Conservation (phyloP, 2,888 invertebrate species). For the Meganola albula region DNA sequence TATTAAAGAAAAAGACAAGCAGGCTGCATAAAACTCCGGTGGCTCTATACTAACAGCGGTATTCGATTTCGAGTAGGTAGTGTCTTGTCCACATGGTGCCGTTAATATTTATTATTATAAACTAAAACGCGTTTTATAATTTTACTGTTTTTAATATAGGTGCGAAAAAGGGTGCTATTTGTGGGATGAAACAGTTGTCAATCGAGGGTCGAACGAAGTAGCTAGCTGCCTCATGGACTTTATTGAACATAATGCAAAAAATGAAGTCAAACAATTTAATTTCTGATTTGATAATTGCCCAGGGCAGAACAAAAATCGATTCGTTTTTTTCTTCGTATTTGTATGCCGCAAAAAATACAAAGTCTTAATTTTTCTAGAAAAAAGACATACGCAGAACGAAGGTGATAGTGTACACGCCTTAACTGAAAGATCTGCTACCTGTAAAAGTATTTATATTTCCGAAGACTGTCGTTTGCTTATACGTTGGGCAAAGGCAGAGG, state of each 20-base stretch:
- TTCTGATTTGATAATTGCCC: slow-evolving; percentile 10
- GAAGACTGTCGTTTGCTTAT: slow-evolving; percentile 3
- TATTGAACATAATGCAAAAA: slow-evolving; percentile 6
- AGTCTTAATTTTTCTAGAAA: slow-evolving; percentile 9
- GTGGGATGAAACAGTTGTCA: slow-evolving; percentile 17
- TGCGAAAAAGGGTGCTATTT: slow-evolving; percentile 15
- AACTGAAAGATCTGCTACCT: slow-evolving; percentile 1
- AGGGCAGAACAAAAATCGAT: slow-evolving; percentile 5
- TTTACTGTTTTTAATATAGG: slow-evolving; percentile 17
- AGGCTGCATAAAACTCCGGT: slow-evolving; percentile 8
- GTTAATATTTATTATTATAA: slow-evolving; percentile 10
- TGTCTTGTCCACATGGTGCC: slow-evolving; percentile 11
- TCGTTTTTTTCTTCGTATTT: slow-evolving; percentile 8
- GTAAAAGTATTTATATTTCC: slow-evolving; percentile 1
- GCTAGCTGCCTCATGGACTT: slow-evolving; percentile 9
- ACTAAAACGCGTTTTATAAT: slow-evolving; percentile 10
- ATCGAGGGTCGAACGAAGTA: slow-evolving; percentile 15
- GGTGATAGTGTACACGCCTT: slow-evolving; percentile 4
- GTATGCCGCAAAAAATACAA: slow-evolving; percentile 6
- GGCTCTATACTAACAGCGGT: slow-evolving; percentile 5
- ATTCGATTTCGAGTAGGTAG: slow-evolving; percentile 12
- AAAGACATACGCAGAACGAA: slow-evolving; percentile 6
- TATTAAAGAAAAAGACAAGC: slow-evolving; percentile 15
- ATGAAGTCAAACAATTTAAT: slow-evolving; percentile 2
- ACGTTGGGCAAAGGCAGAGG: slow-evolving; percentile 6